Evolutionary conservation across 1,140 invertebrate species (phyloP), one percentile per base, ranked within the genome.

Genomic region (Aplysia californica): DNA sequence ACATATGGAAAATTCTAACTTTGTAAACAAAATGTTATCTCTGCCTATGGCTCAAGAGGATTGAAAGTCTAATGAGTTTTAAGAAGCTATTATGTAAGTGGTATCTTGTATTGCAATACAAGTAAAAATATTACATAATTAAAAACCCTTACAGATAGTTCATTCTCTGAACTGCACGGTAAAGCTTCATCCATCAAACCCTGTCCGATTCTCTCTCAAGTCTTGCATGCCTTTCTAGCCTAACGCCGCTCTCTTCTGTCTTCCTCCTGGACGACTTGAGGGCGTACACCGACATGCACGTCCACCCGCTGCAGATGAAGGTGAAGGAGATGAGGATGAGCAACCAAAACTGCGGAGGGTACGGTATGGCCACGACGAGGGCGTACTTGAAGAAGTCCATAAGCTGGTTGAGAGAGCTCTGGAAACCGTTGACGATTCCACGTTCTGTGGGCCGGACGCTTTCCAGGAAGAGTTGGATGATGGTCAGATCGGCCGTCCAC

Each of bases 391-490:
- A 18, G 33, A 92, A 84, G 74, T 91, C 89, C 85, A 92, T 88
- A 2, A 89, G 76, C 82, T 89, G 88, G 82, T 92, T 92, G 1
- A 92, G 80, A 1, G 91, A 91, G 67, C 86, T 89, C 79, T 93
- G 92, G 44, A 92, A 91, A n/a, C 92, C 92, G 80, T 90, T 90
- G 3, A 93, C 88, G 20, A 90, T 86, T 15, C 92, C 92, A 35
- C 92, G 78, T 73, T 92, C 84, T 26, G 78, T 73, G 77, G 92
- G 91, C 4, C 78, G 82, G 6, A 92, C 90, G n/a, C 83, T 82
- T 82, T 93, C 92, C 81, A 93, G 91, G 79, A 93, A 87, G 10
- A 93, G 87, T 82, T 93, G 92, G 20, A 91, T 92, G n/a, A 92
- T 90, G 20, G 88, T 89, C 31, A 93, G 81, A 84, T 93, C 92